Evolutionary conservation across 2,888 invertebrate species (phyloP).

Genomic region (Eupithecia exiguata): DNA sequence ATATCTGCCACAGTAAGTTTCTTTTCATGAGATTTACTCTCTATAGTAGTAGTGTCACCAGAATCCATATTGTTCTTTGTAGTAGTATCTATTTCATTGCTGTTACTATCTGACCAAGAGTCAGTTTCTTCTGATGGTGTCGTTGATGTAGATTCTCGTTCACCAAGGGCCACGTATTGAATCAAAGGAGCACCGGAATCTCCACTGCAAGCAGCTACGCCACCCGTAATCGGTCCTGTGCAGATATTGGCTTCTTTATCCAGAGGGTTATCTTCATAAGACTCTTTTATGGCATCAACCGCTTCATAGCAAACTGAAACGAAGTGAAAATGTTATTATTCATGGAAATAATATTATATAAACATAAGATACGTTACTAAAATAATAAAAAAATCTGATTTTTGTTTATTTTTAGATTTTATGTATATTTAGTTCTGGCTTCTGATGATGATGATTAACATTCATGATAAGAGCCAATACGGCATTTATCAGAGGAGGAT

Average conservation of each 20-base stretch:
- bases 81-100: constrained; percentile 9
- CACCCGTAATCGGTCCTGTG: constrained; percentile 79
- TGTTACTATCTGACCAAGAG: not conserved
- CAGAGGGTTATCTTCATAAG: constrained; percentile 69
- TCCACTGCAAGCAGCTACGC: constrained; percentile 80
- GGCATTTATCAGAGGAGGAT: too few species aligned
- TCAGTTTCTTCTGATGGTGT: constrained; percentile 9
- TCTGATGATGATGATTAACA: not conserved
- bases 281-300: constrained; percentile 62
- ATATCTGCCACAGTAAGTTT: constrained; percentile 12
- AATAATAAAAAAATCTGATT: too few species aligned
- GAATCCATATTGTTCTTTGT: not conserved
- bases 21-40: constrained; percentile 15
- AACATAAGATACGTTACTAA: not conserved
- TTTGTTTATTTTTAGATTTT: not conserved
- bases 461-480: too few species aligned
- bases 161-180: constrained; percentile 49
- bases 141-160: constrained; percentile 41
- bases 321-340: not conserved
- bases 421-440: not conserved
- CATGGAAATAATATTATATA: too few species aligned
- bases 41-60: constrained; percentile 1
- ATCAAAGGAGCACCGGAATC: constrained; percentile 84
- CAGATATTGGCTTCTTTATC: constrained; percentile 77
- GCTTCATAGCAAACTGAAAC: constrained; percentile 72